Base-by-base conservation (phyloP, 2,113 vertebrate genomes). In the Platycercus adscitus region DNA sequence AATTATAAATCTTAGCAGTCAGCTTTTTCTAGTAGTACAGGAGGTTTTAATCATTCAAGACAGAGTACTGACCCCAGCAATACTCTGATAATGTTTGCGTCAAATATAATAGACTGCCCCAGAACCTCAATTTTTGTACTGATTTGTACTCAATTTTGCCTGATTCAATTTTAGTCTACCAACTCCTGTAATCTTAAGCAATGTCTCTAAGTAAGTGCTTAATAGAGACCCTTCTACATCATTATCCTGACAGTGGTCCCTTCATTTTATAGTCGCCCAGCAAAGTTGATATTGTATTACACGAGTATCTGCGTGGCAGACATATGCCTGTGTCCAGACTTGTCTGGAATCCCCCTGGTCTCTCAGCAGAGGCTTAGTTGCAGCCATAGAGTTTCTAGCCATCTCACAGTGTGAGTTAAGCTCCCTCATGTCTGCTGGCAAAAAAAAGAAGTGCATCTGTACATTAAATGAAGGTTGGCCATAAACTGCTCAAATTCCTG, bases 401-500 rank as follows among this genome's bases (percentile, higher is more conserved):
- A 60, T 44, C 56, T 76, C 81, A 71, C 60, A 71, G 43, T 20
- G 13, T 43, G 78, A 91, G 28, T 33, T 53, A 19, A 64, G 20
- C 55, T 75, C 79, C 44, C 43, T 95, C 37, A 60, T 9, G 33
- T 93, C 43, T 71, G 39, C 43, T 85, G 52, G 43, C 15, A 69
- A 64, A 89, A 79, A 79, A 70, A 65, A 53, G 47, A 61, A 16
- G 12, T 39, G 11, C 37, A 95, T 47, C 69, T 85, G 39, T 50
- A 78, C 23, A 24, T 78, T 78, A 75, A 64, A 47, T 24, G 29
- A 9, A 92, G 18, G 25, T 13, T 71, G 56, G 64, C 23, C 43
- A 91, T 41, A 84, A 87, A 55, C 17, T 21, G 52, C 47, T 93
- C 46, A 60, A 81, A 93, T 84, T 87, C 80, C 61, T 84, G 37